Evolutionary conservation across 2,797 vertebrate species (phyloP).

Genomic region (Galaxias olidus): DNA sequence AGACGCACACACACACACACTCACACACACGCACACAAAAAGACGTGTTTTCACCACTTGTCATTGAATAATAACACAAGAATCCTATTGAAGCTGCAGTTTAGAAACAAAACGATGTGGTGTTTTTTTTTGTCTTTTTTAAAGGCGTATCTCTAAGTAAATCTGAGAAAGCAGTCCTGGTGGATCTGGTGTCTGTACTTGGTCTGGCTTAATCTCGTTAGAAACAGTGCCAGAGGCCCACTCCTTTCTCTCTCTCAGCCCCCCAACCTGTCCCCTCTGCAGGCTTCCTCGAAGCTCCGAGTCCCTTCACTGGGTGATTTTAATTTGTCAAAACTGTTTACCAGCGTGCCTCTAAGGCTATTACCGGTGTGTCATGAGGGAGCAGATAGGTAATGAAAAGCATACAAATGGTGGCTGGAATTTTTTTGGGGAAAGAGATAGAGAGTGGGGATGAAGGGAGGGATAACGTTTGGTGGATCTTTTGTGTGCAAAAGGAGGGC

Average conservation of each 20-base stretch:
- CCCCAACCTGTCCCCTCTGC: not conserved
- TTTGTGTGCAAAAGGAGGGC: constrained; percentile 57
- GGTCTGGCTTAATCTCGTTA: constrained; percentile 44
- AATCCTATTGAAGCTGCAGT: too few species aligned
- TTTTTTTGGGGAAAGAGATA: constrained; percentile 41
- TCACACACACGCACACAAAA: too few species aligned
- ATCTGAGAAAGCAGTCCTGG: not conserved
- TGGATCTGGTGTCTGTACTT: constrained; percentile 28
- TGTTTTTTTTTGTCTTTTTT: not conserved
- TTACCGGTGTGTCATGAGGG: constrained; percentile 76
- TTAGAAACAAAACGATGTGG: not conserved
- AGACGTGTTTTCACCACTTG: too few species aligned
- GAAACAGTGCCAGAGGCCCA: not conserved
- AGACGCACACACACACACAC: too few species aligned
- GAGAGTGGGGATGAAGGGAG: constrained; percentile 9
- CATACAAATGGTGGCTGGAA: constrained; percentile 76
- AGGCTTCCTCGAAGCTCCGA: constrained; percentile 45
- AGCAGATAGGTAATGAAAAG: constrained; percentile 78
- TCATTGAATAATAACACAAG: too few species aligned
- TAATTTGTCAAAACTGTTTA: constrained; percentile 86
- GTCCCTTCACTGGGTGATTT: constrained; percentile 75
- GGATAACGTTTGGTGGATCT: constrained; percentile 43
- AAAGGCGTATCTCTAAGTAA: not conserved
- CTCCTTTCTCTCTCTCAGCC: constrained; percentile 25
- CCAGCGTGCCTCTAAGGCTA: constrained; percentile 76